These are phyloP conservation scores for Tiphia femorata DNA, from an alignment of 2,888 invertebrate species.

Conservation along the genomic window DNA sequence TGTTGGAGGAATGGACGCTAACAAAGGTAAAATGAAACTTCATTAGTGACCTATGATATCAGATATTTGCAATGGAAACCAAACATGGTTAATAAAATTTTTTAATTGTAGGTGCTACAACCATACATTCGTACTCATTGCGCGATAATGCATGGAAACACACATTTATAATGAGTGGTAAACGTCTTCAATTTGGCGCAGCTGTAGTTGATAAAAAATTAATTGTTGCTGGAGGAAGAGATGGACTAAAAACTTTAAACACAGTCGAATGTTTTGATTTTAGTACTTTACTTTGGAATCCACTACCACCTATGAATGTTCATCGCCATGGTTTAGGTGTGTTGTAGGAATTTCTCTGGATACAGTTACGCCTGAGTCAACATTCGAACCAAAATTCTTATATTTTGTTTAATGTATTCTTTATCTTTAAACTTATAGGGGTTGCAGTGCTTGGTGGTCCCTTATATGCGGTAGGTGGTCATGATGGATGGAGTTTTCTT, in stretches of 20 bases:
- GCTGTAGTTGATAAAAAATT: conserved; percentile 87
- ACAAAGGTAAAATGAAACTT: conserved; percentile 74
- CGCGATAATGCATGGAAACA: conserved; percentile 85
- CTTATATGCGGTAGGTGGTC: conserved; percentile 94
- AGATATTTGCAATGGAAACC: conserved; percentile 35
- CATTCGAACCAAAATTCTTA: no score
- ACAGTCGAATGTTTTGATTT: conserved; percentile 92
- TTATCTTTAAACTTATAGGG: no score
- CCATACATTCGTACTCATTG: conserved; percentile 90
- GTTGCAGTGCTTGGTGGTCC: conserved; percentile 87
- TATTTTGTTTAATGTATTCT: background rate
- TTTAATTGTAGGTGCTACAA: conserved; percentile 78
- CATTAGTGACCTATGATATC: background rate
- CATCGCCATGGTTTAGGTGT: conserved; percentile 87
- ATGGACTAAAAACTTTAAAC: conserved; percentile 94
- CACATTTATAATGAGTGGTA: conserved; percentile 82
- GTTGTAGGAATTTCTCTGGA: conserved; percentile 17
- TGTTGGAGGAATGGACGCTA: conserved; percentile 94
- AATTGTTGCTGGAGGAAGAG: conserved; percentile 90
- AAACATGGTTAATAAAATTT: no score
- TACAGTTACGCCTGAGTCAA: no score
- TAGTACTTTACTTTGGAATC: conserved; percentile 83
- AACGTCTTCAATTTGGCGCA: conserved; percentile 91
- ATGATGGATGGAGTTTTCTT: conserved; percentile 95
- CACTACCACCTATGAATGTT: conserved; percentile 89